These are phyloP conservation scores for Tipula confusa DNA, from an alignment of 2,888 invertebrate genomes.

Conservation along the genomic window DNA sequence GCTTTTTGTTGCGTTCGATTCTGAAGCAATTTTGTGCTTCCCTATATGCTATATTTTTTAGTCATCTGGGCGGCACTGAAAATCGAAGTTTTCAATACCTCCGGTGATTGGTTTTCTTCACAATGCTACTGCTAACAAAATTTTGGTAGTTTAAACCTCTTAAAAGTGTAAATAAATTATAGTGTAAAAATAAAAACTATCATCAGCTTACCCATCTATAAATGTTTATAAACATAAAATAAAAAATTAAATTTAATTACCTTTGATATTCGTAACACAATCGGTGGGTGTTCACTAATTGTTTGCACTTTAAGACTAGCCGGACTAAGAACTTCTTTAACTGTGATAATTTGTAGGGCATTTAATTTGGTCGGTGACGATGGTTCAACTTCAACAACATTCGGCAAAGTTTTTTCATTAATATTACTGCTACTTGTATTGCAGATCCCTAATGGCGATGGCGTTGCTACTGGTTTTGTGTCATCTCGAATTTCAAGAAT, in stretches of 20 bases:
- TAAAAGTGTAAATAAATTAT: too few species aligned
- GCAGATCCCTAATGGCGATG: neutral
- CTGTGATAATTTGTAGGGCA: neutral
- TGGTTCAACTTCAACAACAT: neutral
- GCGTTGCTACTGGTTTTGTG: conserved; percentile 36
- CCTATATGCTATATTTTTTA: too few species aligned
- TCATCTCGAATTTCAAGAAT: conserved; percentile 48
- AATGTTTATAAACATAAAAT: neutral
- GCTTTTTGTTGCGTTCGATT: too few species aligned
- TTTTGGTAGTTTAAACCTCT: too few species aligned
- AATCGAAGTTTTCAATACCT: too few species aligned
- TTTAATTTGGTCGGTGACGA: neutral
- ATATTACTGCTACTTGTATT: neutral
- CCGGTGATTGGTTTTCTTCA: too few species aligned
- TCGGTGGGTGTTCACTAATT: conserved; percentile 64
- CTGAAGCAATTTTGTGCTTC: too few species aligned
- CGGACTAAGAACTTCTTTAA: neutral
- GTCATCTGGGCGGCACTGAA: too few species aligned
- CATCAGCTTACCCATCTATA: too few species aligned
- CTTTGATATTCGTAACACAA: conserved; percentile 83
- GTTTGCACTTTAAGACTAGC: neutral
- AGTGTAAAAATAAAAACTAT: too few species aligned
- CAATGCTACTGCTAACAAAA: too few species aligned
- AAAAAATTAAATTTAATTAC: conserved; percentile 43
- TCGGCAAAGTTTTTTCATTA: neutral